phyloP scores from a whole-genome alignment of 2,797 vertebrate species.

The Perodicticus potto region DNA sequence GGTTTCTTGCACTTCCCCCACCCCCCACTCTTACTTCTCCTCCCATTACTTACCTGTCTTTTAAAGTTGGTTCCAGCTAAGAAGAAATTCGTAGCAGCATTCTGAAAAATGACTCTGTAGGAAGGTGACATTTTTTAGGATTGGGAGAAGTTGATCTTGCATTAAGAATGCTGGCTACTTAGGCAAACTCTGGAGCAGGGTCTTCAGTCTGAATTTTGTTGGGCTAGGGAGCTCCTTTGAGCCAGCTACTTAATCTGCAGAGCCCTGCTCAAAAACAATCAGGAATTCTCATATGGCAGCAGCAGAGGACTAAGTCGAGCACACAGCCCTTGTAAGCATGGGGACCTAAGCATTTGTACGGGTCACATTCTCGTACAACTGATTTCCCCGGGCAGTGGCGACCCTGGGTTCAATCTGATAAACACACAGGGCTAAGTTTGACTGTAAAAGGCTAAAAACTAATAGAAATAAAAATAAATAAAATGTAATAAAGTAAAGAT shows the following conservation, averaged over 20 bases:
- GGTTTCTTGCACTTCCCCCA: not conserved
- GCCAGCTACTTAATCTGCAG: not conserved
- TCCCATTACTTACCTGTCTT: not conserved
- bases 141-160: not conserved
- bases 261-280: not conserved
- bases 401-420: not conserved
- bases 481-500: constrained; percentile 43
- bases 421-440: not conserved
- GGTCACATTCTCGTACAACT: too few relatives aligned
- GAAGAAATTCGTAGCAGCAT: not conserved
- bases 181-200: not conserved
- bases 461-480: constrained; percentile 53
- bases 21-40: not conserved
- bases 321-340: not conserved
- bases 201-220: not conserved
- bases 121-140: not conserved
- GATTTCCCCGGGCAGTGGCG: accelerated
- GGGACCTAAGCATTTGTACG: accelerated
- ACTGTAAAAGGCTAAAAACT: not conserved
- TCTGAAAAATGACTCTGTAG: not conserved
- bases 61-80: not conserved
- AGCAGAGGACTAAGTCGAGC: not conserved
- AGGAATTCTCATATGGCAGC: not conserved
- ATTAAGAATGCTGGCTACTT: not conserved
- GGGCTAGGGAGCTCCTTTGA: not conserved